Evolutionary conservation across 2,888 invertebrate genomes (phyloP).

Genomic region (Epistrophella euchroma): DNA sequence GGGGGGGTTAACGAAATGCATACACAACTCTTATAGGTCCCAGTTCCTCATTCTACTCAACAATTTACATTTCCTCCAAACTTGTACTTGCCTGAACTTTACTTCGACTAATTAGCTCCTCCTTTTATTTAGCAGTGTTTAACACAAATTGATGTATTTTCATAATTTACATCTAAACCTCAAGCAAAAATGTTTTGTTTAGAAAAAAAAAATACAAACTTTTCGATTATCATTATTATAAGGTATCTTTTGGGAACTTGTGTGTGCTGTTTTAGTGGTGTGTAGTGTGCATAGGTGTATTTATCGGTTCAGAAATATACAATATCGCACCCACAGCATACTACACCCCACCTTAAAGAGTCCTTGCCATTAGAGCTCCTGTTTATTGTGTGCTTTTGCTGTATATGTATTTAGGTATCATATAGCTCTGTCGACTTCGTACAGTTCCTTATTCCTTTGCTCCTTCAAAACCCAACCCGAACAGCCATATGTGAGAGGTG

Average conservation of each 20-base stretch:
- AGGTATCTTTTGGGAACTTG: constrained; percentile 33
- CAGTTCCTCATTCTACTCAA: not conserved
- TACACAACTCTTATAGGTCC: too few relatives aligned
- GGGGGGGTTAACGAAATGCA: too few relatives aligned
- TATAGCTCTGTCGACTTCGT: constrained; percentile 11
- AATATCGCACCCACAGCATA: constrained; percentile 31
- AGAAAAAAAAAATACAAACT: constrained; percentile 29
- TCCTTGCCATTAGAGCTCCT: constrained; percentile 29
- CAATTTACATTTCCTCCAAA: too few relatives aligned
- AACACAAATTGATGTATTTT: not conserved
- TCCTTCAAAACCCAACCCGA: constrained; percentile 1
- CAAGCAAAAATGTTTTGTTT: constrained; percentile 60
- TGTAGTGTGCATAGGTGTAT: constrained; percentile 34
- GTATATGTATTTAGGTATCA: not conserved
- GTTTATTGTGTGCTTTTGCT: constrained; percentile 8
- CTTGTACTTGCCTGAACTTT: not conserved
- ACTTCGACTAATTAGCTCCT: not conserved
- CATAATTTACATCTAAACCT: not conserved
- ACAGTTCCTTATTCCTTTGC: not conserved
- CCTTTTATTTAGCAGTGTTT: not conserved
- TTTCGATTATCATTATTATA: constrained; percentile 60
- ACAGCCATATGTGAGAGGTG: constrained; percentile 14
- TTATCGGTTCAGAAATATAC: constrained; percentile 56
- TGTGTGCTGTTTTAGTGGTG: not conserved
- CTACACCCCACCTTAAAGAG: constrained; percentile 32